Base-by-base conservation (phyloP, 2,797 vertebrate genomes). In the Myotis planiceps region DNA sequence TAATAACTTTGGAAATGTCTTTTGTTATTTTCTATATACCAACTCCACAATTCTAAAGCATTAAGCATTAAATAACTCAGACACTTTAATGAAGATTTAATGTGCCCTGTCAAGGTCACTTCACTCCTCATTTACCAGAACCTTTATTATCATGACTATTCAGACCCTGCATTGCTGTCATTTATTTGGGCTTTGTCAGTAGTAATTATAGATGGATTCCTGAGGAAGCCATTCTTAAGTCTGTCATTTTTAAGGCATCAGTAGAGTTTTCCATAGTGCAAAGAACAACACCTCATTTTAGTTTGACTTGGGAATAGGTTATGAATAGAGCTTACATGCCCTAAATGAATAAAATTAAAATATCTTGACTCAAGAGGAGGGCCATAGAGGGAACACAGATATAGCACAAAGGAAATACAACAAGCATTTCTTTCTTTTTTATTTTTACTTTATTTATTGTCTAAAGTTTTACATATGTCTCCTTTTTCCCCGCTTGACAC, bases 11-110 rank as follows among this genome's bases (percentile, higher is more conserved):
- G 18, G 15, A 42, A n/a, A 69, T 68, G 42, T 34, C 14, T 9
- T 55, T 89, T 76, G 10, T 34, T 66, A 74, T 72, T 42, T 74
- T 83, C 63, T 75, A 27, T 39, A 81, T 93, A 68, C 7, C 18
- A 72, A 71, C 14, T 18, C 25, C 63, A 85, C 5, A 58, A 14
- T 91, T 72, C 9, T 83, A 71, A 79, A 85, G 0, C 39, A 81
- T 65, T 58, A 88, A 58, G 84, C 66, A 58, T 45, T 76, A 71
- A 93, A 49, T 76, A 91, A 88, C 27, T 90, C 21, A 76, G 68
- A 37, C 21, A 82, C 4, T 47, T 72, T 76, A 96, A 74, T 88
- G 78, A 95, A 82, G 49, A 72, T 82, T 72, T 86, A 89, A 93
- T 93, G 39, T 42, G 25, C 80, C 49, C 45, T 45, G 25, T 47